These are phyloP conservation scores for Baronia brevicornis DNA, from an alignment of 2,888 invertebrate genomes.

Conservation along the genomic window DNA sequence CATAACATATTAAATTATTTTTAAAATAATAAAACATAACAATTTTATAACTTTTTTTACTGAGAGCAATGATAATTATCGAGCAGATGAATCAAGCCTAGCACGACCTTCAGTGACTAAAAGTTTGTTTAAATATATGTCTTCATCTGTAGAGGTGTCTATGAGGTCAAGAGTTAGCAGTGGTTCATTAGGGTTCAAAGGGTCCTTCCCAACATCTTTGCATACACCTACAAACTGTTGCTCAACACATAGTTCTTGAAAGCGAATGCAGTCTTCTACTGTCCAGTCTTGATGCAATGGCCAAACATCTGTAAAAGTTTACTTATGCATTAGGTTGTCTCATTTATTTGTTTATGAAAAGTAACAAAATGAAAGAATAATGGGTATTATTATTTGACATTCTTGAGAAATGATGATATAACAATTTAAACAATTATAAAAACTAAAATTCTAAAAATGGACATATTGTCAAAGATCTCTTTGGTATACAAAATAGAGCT, in stretches of 20 bases:
- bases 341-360: not conserved
- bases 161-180: constrained; percentile 81
- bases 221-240: constrained; percentile 82
- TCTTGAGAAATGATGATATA: too few relatives aligned
- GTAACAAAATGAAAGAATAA: too few relatives aligned
- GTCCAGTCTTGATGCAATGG: constrained; percentile 80
- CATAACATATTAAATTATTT: too few relatives aligned
- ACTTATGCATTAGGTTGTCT: not conserved
- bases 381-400: too few relatives aligned
- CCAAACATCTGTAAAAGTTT: constrained; percentile 56
- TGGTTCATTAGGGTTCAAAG: constrained; percentile 75
- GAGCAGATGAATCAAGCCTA: constrained; percentile 42
- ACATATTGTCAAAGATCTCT: too few relatives aligned
- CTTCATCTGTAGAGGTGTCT: constrained; percentile 80
- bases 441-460: too few relatives aligned
- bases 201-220: constrained; percentile 77
- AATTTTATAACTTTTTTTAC: constrained; percentile 5
- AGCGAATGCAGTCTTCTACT: constrained; percentile 82
- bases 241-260: constrained; percentile 81
- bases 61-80: constrained; percentile 16
- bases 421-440: not conserved
- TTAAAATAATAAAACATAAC: constrained; percentile 7
- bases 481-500: too few relatives aligned
- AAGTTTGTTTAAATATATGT: constrained; percentile 79
- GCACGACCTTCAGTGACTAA: constrained; percentile 79